Percentiles rank a stretch among this genome's conserved stretches.
phyloP scores from a whole-genome alignment of 2,113 vertebrate genomes.

The Callaeas wilsoni region DNA sequence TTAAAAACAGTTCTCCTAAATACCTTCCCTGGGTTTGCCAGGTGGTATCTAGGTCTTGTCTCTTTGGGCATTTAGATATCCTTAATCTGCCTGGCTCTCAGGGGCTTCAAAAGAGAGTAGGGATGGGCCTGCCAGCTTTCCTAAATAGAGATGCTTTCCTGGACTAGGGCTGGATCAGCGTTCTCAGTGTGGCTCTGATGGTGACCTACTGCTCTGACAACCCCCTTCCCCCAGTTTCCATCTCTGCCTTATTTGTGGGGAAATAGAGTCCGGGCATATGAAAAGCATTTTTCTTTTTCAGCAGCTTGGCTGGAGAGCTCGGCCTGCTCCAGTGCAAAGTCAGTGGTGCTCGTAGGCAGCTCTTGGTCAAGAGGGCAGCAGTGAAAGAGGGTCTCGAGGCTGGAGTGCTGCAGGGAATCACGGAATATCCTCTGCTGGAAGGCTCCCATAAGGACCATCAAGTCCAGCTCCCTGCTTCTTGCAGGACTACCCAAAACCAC shows the following conservation, averaged over 20 bases:
- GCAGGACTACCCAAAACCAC: neutral
- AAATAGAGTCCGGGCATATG: neutral
- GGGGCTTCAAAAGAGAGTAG: neutral
- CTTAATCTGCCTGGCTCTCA: neutral
- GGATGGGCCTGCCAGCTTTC: neutral
- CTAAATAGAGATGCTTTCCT: neutral
- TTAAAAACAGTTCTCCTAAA: neutral
- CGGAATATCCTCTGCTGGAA: neutral
- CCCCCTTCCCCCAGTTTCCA: neutral
- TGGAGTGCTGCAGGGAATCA: neutral
- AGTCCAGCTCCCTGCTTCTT: neutral
- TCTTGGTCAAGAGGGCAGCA: neutral
- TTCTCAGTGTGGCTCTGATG: neutral
- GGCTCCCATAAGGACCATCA: neutral
- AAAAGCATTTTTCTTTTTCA: conserved; percentile 4
- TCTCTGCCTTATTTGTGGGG: neutral
- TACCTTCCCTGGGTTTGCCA: neutral
- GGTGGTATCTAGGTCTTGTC: neutral
- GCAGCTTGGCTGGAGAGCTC: conserved; percentile 5
- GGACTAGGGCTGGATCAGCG: neutral
- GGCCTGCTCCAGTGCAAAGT: neutral
- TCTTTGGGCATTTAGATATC: neutral
- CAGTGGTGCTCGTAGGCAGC: neutral
- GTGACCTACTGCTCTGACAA: neutral
- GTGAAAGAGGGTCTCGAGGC: neutral